Evolutionary conservation across 2,797 vertebrate species (phyloP).

Genomic region (Rhabdomys pumilio): DNA sequence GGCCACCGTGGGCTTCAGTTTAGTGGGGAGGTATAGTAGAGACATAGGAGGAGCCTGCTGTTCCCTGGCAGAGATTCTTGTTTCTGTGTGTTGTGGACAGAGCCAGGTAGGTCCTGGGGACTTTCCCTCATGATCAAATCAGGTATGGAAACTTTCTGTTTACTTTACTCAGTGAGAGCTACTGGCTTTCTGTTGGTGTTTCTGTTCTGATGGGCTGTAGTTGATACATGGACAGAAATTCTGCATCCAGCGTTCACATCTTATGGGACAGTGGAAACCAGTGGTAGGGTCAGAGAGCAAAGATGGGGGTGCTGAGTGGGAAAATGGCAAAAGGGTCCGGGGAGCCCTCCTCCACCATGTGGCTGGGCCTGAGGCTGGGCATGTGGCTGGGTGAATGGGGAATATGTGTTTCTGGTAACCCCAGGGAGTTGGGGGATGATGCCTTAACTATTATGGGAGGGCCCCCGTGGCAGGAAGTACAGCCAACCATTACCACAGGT

Average conservation of each 20-base stretch:
- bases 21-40: neutral
- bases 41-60: neutral
- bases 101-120: conserved; percentile 25
- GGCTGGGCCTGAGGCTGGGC: neutral
- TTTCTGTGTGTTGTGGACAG: conserved; percentile 15
- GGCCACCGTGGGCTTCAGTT: neutral
- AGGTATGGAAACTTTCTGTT: neutral
- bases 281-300: neutral
- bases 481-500: neutral
- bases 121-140: neutral
- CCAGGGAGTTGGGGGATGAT: neutral
- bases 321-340: neutral
- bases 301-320: neutral
- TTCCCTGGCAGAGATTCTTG: neutral
- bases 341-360: neutral
- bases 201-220: neutral
- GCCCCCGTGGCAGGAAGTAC: neutral
- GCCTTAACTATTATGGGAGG: neutral
- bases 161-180: neutral
- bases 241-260: neutral
- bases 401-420: neutral
- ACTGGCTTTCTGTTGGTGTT: neutral
- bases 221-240: neutral
- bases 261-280: neutral
- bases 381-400: neutral